phyloP scores from a whole-genome alignment of 2,888 invertebrate species.

The Pyrochroa serraticornis region DNA sequence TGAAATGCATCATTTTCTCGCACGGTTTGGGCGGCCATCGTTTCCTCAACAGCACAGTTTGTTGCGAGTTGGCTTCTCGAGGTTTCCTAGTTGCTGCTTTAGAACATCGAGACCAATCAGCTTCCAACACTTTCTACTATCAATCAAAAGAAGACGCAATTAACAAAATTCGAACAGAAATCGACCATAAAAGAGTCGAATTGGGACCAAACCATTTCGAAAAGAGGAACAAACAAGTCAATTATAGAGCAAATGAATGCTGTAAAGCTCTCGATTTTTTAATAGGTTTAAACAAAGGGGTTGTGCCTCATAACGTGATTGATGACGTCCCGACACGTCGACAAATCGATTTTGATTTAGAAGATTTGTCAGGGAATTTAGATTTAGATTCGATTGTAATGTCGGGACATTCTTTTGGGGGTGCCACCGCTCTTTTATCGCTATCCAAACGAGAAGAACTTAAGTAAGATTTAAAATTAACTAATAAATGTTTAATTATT shows the following conservation, averaged over 20 bases:
- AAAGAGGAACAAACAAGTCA: conserved; percentile 56
- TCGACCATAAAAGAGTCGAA: conserved; percentile 50
- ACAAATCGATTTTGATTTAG: conserved; percentile 43
- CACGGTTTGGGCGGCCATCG: conserved; percentile 70
- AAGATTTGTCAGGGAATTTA: conserved; percentile 55
- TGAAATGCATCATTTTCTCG: conserved; percentile 68
- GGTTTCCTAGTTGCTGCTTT: conserved; percentile 70
- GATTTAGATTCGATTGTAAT: conserved; percentile 59
- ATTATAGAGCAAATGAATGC: conserved; percentile 61
- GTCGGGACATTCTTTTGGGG: conserved; percentile 73
- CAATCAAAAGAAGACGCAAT: conserved; percentile 51
- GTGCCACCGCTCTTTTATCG: conserved; percentile 64
- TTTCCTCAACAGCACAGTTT: conserved; percentile 66
- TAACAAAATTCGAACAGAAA: conserved; percentile 47
- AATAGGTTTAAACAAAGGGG: conserved; percentile 59
- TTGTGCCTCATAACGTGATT: conserved; percentile 58
- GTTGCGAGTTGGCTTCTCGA: conserved; percentile 68
- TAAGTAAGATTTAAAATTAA: conserved; percentile 52
- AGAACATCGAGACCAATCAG: conserved; percentile 64
- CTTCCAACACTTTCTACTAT: conserved; percentile 59
- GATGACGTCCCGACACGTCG: conserved; percentile 45
- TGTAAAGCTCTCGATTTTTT: conserved; percentile 60
- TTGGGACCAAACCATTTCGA: conserved; percentile 55
- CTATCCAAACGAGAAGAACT: conserved; percentile 62
- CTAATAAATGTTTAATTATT: background rate